Conservation (phyloP, 2,888 invertebrate species). For the Chironomus riparius region DNA sequence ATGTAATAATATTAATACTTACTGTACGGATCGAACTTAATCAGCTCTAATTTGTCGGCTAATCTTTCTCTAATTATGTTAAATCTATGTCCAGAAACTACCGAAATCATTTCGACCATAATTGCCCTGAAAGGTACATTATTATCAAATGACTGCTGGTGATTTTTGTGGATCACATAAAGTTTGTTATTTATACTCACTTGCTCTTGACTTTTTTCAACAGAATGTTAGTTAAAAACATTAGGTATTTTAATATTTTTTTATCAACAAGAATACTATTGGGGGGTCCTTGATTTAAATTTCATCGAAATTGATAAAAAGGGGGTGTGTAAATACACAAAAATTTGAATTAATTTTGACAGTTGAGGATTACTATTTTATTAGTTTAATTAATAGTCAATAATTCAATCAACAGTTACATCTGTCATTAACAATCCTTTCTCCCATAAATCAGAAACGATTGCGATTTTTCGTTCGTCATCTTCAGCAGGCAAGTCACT, state of each 20-base stretch:
- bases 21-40: slow-evolving; percentile 72
- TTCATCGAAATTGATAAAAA: too few relatives aligned
- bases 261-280: background rate
- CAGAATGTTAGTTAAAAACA: slow-evolving; percentile 62
- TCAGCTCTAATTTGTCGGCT: slow-evolving; percentile 66
- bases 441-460: slow-evolving; percentile 72
- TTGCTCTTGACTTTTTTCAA: slow-evolving; percentile 68
- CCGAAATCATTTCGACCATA: slow-evolving; percentile 71
- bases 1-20: slow-evolving; percentile 40
- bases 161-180: background rate
- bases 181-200: slow-evolving; percentile 44
- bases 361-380: slow-evolving; percentile 35
- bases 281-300: too few relatives aligned
- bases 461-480: slow-evolving; percentile 54
- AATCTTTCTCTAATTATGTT: slow-evolving; percentile 59
- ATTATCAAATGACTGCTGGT: background rate
- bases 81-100: slow-evolving; percentile 65
- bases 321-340: too few relatives aligned
- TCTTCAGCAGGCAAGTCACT: slow-evolving; percentile 58
- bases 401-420: background rate
- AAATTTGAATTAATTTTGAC: too few relatives aligned
- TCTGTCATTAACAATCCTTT: slow-evolving; percentile 66
- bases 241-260: slow-evolving; percentile 34
- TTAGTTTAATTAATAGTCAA: slow-evolving; percentile 47
- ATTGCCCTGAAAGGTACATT: slow-evolving; percentile 49